Evolutionary conservation across 1,140 invertebrate species (phyloP), one percentile per base, ranked within the genome.

Genomic region (Uloborus diversus): DNA sequence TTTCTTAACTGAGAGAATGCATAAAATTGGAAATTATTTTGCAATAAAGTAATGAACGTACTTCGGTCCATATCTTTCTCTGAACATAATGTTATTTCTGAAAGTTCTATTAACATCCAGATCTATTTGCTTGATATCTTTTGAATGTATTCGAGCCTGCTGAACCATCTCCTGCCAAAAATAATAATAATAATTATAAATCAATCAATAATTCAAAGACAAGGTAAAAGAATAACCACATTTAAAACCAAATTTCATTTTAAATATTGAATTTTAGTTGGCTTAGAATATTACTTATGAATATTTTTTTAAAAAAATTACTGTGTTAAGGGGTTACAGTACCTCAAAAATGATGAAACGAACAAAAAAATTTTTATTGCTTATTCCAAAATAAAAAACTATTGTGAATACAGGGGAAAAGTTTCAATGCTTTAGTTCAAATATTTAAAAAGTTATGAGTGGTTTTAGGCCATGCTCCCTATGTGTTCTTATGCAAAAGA

Each of bases 81-180:
- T 90, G 87, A 95, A 98, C 89, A 96, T 94, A 82, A 96, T 92
- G 88, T 99, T 95, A 89, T 99, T 96, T 82, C 98, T 90, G 87
- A 98, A 99, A 84, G 99, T 99, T 84, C 98, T 90, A 88, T 99
- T 99, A 0, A 99, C 96, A 90, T 99, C 98, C 42, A 98, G 92
- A 89, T 99, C 98, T 83, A 99, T 99, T 88, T 99, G 98, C 80
- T 96, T 90, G 56, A 98, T 95, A 87, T 99, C 97, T n/a, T 96
- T 96, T 0, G 96, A 99, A 90, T 94, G 94, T 79, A 92, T 89
- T 82, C 94, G 90, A 1, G 96, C 96, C 80, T 96, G 88, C 82
- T 91, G 88, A 73, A 94, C 88, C 96, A 99, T 98, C 88, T 96
- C 93, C 84, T 91, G 76, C 32, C 33, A 78, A 20, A 25, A 53